Conservation (phyloP, 2,888 invertebrate species). For the Drosophila pegasa region DNA sequence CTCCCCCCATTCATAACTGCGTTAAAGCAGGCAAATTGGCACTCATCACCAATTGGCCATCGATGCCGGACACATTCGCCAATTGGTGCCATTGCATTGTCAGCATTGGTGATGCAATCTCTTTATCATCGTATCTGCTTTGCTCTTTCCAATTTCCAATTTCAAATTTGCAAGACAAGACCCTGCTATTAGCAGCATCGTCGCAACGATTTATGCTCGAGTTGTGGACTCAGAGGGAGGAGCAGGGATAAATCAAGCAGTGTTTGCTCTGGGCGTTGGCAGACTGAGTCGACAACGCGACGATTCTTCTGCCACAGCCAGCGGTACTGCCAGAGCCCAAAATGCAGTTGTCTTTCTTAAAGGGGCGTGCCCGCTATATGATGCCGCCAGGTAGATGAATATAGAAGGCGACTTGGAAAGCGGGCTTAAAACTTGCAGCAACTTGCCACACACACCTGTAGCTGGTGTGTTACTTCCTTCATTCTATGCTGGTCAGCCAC, state of each 20-base stretch:
- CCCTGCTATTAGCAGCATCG: conserved; percentile 60
- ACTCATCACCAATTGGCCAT: conserved; percentile 36
- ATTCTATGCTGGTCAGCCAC: conserved; percentile 1
- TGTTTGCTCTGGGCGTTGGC: conserved; percentile 71
- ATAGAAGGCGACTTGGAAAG: conserved; percentile 6
- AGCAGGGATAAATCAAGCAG: conserved; percentile 43
- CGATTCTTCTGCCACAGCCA: conserved; percentile 35
- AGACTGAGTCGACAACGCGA: conserved; percentile 43
- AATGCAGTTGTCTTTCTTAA: conserved; percentile 70
- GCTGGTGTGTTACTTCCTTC: conserved; percentile 21
- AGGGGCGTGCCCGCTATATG: conserved; percentile 54
- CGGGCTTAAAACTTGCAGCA: conserved; percentile 48
- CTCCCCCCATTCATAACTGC: conserved; percentile 29
- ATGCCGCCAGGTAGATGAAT: conserved; percentile 24
- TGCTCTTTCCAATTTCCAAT: conserved; percentile 19
- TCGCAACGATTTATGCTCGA: conserved; percentile 53
- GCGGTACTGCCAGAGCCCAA: conserved; percentile 15
- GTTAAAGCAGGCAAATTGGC: conserved; percentile 58
- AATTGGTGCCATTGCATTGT: conserved; percentile 43
- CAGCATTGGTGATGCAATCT: conserved; percentile 62
- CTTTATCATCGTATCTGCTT: conserved; percentile 23
- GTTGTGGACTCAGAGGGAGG: conserved; percentile 26
- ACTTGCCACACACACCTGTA: conserved; percentile 73
- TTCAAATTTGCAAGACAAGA: conserved; percentile 55
- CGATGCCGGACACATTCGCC: conserved; percentile 52